Percentiles rank a stretch among this genome's conserved stretches.
These are phyloP conservation scores for Ditylenchus dipsaci DNA, from an alignment of 1,140 invertebrate genomes.

Conservation along the genomic window DNA sequence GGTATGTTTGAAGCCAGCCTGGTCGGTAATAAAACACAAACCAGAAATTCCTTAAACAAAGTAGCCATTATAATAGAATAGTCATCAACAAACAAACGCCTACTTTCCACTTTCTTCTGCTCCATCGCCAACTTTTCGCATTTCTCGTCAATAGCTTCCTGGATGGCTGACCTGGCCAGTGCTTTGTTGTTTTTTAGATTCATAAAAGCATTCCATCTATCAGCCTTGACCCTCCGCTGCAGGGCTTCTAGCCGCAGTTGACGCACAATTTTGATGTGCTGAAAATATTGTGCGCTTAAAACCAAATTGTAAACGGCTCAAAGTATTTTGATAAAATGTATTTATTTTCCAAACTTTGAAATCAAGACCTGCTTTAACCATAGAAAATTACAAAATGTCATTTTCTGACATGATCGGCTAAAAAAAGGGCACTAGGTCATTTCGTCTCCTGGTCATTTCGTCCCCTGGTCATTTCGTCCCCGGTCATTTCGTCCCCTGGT, in stretches of 20 bases:
- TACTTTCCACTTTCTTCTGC: conserved; percentile 4
- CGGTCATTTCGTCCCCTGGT: too few relatives aligned
- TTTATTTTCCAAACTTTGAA: too few relatives aligned
- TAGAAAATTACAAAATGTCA: too few relatives aligned
- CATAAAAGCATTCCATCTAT: conserved; percentile 9
- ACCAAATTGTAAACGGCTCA: background rate
- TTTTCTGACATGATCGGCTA: too few relatives aligned
- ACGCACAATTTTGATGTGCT: conserved; percentile 12
- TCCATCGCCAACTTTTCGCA: conserved; percentile 1
- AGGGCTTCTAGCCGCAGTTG: conserved; percentile 12
- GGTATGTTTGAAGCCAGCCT: background rate
- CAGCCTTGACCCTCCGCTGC: conserved; percentile 10
- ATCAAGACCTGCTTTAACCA: too few relatives aligned
- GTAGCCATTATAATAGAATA: too few relatives aligned
- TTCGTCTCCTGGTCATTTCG: too few relatives aligned
- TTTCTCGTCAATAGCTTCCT: conserved; percentile 5
- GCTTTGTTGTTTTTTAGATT: conserved; percentile 10
- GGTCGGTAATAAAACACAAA: background rate
- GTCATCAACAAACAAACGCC: too few relatives aligned
- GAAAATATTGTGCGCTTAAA: background rate
- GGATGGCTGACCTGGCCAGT: background rate
- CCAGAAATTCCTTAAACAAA: background rate
- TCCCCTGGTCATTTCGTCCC: too few relatives aligned
- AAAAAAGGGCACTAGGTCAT: too few relatives aligned
- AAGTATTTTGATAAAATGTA: too few relatives aligned